Percentiles rank a stretch among this genome's conserved stretches.
phyloP scores from a whole-genome alignment of 1,140 invertebrate species.

The Nephila pilipes region DNA sequence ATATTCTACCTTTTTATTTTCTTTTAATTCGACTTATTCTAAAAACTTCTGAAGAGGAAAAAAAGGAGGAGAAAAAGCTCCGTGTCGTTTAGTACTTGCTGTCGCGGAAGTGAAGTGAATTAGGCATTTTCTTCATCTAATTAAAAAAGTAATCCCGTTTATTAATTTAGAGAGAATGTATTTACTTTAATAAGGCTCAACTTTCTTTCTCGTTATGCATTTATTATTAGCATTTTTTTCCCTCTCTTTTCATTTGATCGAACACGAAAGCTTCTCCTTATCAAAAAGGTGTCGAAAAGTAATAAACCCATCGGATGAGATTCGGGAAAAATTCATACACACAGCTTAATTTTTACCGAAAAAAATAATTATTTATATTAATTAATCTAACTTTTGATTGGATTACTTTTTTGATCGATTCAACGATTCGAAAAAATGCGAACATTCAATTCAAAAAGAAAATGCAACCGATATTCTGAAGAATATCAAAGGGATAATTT shows the following conservation, averaged over 20 bases:
- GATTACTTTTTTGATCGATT: not conserved
- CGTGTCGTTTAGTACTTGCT: conserved; percentile 5
- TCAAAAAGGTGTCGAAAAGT: not conserved
- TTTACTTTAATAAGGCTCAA: conserved; percentile 21
- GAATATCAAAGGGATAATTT: not conserved
- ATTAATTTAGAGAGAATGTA: conserved; percentile 14
- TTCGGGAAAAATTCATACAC: not conserved
- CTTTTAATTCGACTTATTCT: not conserved
- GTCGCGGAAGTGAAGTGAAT: conserved; percentile 30
- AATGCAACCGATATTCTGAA: too few species aligned
- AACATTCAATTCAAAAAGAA: too few species aligned
- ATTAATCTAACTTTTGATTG: not conserved
- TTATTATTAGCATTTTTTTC: not conserved
- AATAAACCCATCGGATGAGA: not conserved
- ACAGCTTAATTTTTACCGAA: not conserved
- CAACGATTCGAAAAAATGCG: not conserved
- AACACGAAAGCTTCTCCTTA: not conserved
- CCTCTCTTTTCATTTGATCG: not conserved
- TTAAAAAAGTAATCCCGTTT: conserved; percentile 24
- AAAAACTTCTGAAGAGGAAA: not conserved
- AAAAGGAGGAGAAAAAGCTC: not conserved
- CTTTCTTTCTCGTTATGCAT: not conserved
- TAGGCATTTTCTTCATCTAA: conserved; percentile 6
- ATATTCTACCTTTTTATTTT: not conserved
- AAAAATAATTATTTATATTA: not conserved